A percentile compares a stretch with the other conserved stretches of the same genome.
phyloP scores from a whole-genome alignment of 2,888 invertebrate genomes.

The Archips crataeganus region DNA sequence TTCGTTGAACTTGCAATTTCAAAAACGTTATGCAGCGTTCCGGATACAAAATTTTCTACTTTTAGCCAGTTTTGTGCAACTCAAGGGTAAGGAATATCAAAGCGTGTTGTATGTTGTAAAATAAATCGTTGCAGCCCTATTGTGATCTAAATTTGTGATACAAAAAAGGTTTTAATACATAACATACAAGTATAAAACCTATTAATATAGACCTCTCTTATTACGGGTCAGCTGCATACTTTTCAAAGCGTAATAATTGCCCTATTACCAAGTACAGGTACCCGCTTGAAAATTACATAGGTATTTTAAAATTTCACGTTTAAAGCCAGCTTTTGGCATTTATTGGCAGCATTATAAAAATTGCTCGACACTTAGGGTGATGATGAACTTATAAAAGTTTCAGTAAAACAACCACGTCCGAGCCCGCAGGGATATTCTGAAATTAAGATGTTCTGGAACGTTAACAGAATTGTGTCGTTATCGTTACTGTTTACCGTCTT shows the following conservation, averaged over 20 bases:
- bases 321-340: constrained; percentile 9
- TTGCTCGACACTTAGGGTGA: constrained; percentile 33
- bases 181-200: background rate
- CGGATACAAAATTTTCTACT: constrained; percentile 16
- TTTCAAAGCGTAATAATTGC: background rate
- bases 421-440: constrained; percentile 1
- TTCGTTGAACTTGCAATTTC: constrained; percentile 73
- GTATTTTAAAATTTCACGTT: constrained; percentile 24
- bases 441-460: background rate
- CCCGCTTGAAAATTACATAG: background rate
- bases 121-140: background rate
- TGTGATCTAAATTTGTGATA: background rate
- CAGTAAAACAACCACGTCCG: constrained; percentile 5
- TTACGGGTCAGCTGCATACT: background rate
- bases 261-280: background rate
- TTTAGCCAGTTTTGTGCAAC: constrained; percentile 23
- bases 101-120: background rate
- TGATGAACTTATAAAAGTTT: constrained; percentile 28
- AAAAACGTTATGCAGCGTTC: constrained; percentile 60
- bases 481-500: no score
- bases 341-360: constrained; percentile 37
- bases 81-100: constrained; percentile 13
- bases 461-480: background rate
- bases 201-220: background rate
- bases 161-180: no score